Evolutionary conservation across 2,888 invertebrate species (phyloP), one percentile per base, ranked within the genome.

Genomic region (Zaprionus lineosus): DNA sequence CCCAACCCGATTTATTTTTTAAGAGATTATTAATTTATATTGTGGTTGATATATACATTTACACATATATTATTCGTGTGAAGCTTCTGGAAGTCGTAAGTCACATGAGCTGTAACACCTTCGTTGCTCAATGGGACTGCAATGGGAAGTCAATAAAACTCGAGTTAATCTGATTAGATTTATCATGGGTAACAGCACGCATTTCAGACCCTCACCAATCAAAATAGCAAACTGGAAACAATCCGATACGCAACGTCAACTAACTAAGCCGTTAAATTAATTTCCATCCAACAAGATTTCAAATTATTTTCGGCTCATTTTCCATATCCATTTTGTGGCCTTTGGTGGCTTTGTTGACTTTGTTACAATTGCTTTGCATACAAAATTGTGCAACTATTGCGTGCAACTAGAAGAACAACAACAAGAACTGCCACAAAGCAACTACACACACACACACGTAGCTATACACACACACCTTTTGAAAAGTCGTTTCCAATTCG

Each of bases 311-410:
- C 18, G 43, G 18, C 26, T 24, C 24, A 53, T 60, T 60, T 56
- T 52, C 48, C 58, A 67, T 64, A 72, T 75, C 60, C 65, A 66
- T 64, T 65, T 66, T 47, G 28, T 73, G 69, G 81, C 76, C 68
- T 73, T 72, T 61, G 2, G 24, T 47, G 55, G 64, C 70, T 69
- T 65, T 72, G 68, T 65, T 55, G 62, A 14, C 56, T 65, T 64
- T n/a, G n/a, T n/a, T 78, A 71, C 74, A 75, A 74, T 78, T 71
- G 75, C 60, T 66, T 74, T 74, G 75, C 74, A 77, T 78, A 62
- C 55, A 59, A 74, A 52, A 55, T 75, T 75, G 62, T 68, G 75
- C 67, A 75, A 75, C 51, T 24, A 7, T 19, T 15, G 21, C 29
- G 39, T 29, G 12, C 18, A 33, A 51, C 31, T 11, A 33, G 31